These are phyloP conservation scores for Graphium colonna DNA, from an alignment of 2,888 invertebrate species.

Conservation along the genomic window DNA sequence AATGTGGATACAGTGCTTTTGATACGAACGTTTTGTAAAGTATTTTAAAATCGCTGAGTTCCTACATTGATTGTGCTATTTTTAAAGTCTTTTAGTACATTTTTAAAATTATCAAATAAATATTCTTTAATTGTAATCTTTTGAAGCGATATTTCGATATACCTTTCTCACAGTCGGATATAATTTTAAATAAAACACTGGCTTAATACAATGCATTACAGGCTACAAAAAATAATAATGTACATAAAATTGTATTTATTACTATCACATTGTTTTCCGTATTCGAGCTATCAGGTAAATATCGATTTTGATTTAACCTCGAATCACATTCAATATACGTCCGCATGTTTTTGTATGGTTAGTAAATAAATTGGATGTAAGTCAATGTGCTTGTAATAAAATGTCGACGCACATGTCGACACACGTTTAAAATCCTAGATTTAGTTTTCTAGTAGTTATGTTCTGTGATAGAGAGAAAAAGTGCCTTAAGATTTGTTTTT, in stretches of 20 bases:
- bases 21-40: not conserved
- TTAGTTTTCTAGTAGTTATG: constrained; percentile 43
- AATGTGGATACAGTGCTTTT: not conserved
- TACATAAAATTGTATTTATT: not conserved
- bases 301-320: not conserved
- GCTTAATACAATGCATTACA: too few relatives aligned
- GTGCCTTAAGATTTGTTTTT: constrained; percentile 60
- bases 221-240: not conserved
- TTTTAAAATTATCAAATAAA: too few relatives aligned
- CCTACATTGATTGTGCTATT: not conserved
- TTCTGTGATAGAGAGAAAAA: constrained; percentile 71
- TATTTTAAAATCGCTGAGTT: not conserved
- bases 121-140: too few relatives aligned
- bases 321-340: not conserved
- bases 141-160: too few relatives aligned
- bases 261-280: not conserved
- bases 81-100: not conserved
- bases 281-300: not conserved
- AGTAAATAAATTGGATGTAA: not conserved
- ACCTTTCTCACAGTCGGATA: too few relatives aligned
- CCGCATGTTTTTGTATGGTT: constrained; percentile 8
- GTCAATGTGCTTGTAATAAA: constrained; percentile 11
- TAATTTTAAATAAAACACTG: too few relatives aligned
- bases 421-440: constrained; percentile 16
- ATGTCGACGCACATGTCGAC: constrained; percentile 10